Evolutionary conservation across 2,888 invertebrate genomes (phyloP).

Genomic region (Drosophila mulleri): DNA sequence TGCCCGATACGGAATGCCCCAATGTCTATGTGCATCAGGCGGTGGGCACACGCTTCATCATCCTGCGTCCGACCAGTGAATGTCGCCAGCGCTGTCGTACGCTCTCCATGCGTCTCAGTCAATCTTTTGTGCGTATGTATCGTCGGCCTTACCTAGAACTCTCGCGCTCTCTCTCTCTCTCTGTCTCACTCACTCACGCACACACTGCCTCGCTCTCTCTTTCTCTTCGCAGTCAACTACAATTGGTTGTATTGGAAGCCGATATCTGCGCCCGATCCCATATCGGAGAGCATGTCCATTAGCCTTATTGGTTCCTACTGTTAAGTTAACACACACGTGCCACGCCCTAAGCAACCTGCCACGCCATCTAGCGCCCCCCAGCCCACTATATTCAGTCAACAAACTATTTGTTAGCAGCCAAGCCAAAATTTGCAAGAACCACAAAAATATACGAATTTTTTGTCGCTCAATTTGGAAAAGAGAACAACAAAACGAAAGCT

Average conservation of each 20-base stretch:
- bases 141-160: too few relatives aligned
- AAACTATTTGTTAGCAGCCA: slow-evolving; percentile 3
- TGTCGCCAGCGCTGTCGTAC: slow-evolving; percentile 90
- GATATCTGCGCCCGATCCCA: slow-evolving; percentile 88
- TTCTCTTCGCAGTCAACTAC: slow-evolving; percentile 88
- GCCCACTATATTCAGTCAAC: slow-evolving; percentile 10
- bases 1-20: slow-evolving; percentile 93
- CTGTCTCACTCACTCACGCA: too few relatives aligned
- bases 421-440: slow-evolving; percentile 12
- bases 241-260: slow-evolving; percentile 93
- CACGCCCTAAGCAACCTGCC: too few relatives aligned
- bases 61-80: slow-evolving; percentile 91
- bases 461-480: slow-evolving; percentile 30
- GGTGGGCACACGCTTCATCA: slow-evolving; percentile 90
- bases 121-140: slow-evolving; percentile 91
- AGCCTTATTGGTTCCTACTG: slow-evolving; percentile 89
- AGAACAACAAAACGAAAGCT: slow-evolving; percentile 12
- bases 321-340: slow-evolving; percentile 75
- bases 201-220: background rate
- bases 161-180: background rate
- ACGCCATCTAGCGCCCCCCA: background rate
- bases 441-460: slow-evolving; percentile 1
- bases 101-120: slow-evolving; percentile 89
- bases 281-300: slow-evolving; percentile 87
- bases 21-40: slow-evolving; percentile 91